Conservation (phyloP, 2,113 vertebrate species). For the Cricetomys ansorgei region DNA sequence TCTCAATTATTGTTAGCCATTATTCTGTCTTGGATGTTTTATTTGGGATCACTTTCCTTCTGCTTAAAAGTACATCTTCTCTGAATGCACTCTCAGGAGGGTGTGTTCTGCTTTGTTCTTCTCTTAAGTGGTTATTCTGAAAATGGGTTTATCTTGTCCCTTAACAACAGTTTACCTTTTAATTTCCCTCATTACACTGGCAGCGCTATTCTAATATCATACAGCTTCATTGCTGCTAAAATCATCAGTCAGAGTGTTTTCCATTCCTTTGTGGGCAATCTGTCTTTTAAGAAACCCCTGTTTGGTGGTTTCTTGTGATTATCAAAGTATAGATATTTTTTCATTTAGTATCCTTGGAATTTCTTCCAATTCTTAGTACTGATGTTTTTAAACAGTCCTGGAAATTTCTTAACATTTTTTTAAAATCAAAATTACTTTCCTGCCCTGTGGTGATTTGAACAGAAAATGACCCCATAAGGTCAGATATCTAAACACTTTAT, state of each 20-base stretch:
- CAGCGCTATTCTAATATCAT: neutral
- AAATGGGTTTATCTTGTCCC: conserved; percentile 5
- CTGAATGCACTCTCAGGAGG: neutral
- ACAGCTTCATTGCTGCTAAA: neutral
- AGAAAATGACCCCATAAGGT: neutral
- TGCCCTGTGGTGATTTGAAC: neutral
- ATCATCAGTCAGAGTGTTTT: neutral
- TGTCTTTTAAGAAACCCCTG: conserved; percentile 18
- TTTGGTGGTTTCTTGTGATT: neutral
- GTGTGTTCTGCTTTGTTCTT: neutral
- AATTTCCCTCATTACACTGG: neutral
- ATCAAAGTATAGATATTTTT: neutral
- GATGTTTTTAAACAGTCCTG: neutral
- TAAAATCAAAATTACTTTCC: neutral
- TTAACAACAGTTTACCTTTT: neutral
- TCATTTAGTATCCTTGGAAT: conserved; percentile 1
- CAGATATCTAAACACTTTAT: neutral
- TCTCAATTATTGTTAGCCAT: neutral
- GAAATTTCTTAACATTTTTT: conserved; percentile 17
- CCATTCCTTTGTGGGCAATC: neutral
- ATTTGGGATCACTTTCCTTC: neutral
- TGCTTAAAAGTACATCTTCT: neutral
- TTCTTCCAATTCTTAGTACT: neutral
- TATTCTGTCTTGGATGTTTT: neutral
- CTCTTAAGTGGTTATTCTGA: neutral